These are phyloP conservation scores for Ganaspis brasiliensis DNA, from an alignment of 2,888 invertebrate genomes.

Conservation along the genomic window DNA sequence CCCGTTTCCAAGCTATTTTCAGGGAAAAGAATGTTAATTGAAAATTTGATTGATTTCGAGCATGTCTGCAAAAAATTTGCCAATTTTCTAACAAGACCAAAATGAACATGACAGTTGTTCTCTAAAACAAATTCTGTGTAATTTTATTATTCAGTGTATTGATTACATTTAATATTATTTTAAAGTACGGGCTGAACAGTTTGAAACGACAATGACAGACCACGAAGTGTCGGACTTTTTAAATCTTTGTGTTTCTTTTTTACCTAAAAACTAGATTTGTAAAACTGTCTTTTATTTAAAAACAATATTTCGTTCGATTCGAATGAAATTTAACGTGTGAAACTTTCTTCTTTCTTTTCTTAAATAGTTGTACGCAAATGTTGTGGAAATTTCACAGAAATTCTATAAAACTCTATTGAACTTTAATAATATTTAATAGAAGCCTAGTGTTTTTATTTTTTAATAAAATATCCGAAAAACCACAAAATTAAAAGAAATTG, in stretches of 20 bases:
- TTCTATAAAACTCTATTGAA: too few relatives aligned
- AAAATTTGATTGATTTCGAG: not conserved
- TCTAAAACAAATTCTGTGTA: constrained; percentile 2
- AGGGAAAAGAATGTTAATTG: not conserved
- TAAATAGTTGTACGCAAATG: too few relatives aligned
- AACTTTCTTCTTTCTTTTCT: too few relatives aligned
- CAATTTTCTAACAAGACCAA: constrained; percentile 4
- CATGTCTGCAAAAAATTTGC: not conserved
- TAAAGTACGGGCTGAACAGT: not conserved
- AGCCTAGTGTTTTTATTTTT: too few relatives aligned
- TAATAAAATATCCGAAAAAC: too few relatives aligned
- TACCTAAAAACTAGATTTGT: too few relatives aligned
- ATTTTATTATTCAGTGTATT: constrained; percentile 6
- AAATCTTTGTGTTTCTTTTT: too few relatives aligned
- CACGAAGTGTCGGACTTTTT: not conserved
- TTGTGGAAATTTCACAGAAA: too few relatives aligned
- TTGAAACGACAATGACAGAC: constrained; percentile 1
- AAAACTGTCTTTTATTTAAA: not conserved
- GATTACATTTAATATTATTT: constrained; percentile 1
- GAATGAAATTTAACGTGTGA: too few relatives aligned
- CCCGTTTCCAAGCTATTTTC: not conserved
- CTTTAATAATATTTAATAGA: too few relatives aligned
- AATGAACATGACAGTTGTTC: not conserved
- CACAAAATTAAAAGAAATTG: too few relatives aligned
- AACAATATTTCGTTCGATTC: not conserved